phyloP scores from a whole-genome alignment of 92 coral and sea anemone species.

The Plumapathes pennacea region DNA sequence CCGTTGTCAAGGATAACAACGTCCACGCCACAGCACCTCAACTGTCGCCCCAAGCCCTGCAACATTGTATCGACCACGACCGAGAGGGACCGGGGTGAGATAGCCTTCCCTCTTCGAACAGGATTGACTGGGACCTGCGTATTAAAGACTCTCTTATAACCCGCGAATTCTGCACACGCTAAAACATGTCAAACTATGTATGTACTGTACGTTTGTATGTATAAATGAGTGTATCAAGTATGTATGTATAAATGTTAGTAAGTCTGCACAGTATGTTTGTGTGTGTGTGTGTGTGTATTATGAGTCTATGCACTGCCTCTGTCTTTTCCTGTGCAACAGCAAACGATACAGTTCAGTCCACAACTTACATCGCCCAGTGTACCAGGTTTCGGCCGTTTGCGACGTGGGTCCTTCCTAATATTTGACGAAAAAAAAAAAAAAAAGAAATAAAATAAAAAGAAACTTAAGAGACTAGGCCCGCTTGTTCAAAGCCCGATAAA shows the following conservation, averaged over 20 bases:
- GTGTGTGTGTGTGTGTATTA: no score
- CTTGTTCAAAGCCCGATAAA: neutral
- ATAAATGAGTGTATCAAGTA: no score
- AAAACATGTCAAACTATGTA: no score
- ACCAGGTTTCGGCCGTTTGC: constrained; percentile 42
- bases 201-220: no score
- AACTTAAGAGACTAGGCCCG: neutral
- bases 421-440: neutral
- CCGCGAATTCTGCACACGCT: neutral
- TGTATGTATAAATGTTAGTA: no score
- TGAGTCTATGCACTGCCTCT: no score
- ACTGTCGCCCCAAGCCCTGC: constrained; percentile 97
- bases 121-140: constrained; percentile 53
- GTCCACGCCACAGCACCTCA: constrained; percentile 97
- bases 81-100: constrained; percentile 73
- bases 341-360: no score
- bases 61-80: constrained; percentile 97
- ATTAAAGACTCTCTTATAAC: neutral
- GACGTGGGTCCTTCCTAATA: constrained; percentile 15
- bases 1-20: constrained; percentile 78
- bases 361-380: neutral
- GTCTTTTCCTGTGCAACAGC: no score
- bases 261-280: no score
- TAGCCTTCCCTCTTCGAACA: constrained; percentile 52
- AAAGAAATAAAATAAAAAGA: neutral